Evolutionary conservation across 2,113 vertebrate species (phyloP), one percentile per base, ranked within the genome.

Genomic region (Hipposideros armiger): DNA sequence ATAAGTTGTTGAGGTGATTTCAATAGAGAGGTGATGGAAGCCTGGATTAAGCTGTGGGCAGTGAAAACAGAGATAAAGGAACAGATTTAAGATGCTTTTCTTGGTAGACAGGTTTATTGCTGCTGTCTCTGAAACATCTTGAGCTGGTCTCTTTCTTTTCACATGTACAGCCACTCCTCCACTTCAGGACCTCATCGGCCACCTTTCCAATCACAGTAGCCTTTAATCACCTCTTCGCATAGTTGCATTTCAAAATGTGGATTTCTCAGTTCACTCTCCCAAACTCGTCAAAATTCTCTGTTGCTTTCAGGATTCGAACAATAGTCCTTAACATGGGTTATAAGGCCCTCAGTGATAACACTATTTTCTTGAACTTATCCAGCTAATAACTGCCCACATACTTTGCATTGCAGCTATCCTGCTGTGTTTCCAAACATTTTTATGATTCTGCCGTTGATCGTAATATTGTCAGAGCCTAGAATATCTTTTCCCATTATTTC

Each of bases 391-490:
- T n/a, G 30, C 16, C 40, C 40, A 47, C 14, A 7, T 24, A 3
- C 52, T 88, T 88, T 50, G 19, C 1, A 28, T 77, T 24, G 17
- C 28, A 28, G 52, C 13, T 58, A 4, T 58, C 66, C 36, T 24
- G 1, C 52, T 54, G 14, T 36, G 42, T 16, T 26, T 26, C 32
- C 11, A 1, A 58, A 20, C 3, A 3, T 88, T 95, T 69, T 50
- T 14, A 24, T 93, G 58, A 7, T 56, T 86, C 47, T 72, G 24
- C 42, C 80, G 90, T 76, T 45, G 24, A 50, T 82, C 3, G 4
- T 78, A 32, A 32, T 78, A 28, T 32, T 56, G 22, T 84, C 58
- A 84, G 87, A 81, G 67, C 20, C 60, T 70, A 42, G 91, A 90
- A 42, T 81, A 3, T 45, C 70, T 85, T 69, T 69, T 28, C 60